phyloP scores from a whole-genome alignment of 92 coral and sea anemone species.

The Epizoanthus stellaris region DNA sequence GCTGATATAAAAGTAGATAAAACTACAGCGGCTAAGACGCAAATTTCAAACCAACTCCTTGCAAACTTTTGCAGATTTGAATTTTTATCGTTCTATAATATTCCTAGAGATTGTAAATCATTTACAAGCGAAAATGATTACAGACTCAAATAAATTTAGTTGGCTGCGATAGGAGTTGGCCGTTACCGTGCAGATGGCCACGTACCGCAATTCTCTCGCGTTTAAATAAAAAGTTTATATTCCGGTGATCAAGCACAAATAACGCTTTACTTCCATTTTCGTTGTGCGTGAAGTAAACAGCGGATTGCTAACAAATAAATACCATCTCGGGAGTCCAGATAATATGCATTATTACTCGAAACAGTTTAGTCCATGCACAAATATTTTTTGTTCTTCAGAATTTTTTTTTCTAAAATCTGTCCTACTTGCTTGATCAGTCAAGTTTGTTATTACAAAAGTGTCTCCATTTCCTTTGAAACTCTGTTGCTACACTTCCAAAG shows the following conservation, averaged over 20 bases:
- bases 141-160: neutral
- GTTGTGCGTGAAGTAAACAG: conserved; percentile 16
- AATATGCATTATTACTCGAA: neutral
- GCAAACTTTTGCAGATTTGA: neutral
- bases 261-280: conserved; percentile 5
- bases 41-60: neutral
- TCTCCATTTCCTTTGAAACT: conserved; percentile 16
- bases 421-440: neutral
- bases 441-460: conserved; percentile 46
- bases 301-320: conserved; percentile 6
- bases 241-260: neutral
- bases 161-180: conserved; percentile 12
- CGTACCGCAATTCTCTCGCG: neutral
- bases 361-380: conserved; percentile 21
- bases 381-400: neutral
- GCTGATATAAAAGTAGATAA: too few relatives aligned
- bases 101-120: conserved; percentile 13
- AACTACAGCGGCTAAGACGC: neutral
- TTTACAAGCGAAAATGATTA: conserved; percentile 17
- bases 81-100: neutral
- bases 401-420: conserved; percentile 33
- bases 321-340: neutral
- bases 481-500: conserved; percentile 25
- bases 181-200: neutral
- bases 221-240: too few relatives aligned